Evolutionary conservation across 2,797 vertebrate species (phyloP), one percentile per base, ranked within the genome.

Genomic region (Etheostoma nigrum): DNA sequence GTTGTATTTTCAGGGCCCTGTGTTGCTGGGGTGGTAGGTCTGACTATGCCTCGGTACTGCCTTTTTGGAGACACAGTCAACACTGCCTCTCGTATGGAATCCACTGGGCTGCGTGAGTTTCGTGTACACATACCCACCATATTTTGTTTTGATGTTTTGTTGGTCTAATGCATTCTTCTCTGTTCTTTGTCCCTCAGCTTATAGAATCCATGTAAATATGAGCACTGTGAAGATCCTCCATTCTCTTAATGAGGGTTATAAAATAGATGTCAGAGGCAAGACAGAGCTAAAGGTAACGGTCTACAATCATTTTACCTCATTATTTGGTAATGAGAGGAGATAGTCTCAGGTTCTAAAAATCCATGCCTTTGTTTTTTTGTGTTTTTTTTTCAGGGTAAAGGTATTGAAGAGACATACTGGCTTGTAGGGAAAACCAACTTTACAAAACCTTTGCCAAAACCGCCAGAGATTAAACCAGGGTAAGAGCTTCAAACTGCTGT

Each of bases 41-140:
- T 96, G 68, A 96, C 96, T 25, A 96, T 96, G 96, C 96, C 96
- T 84, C 94, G 96, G 85, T 96, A 96, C 90, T 96, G 96, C 93
- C 96, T 96, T 93, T 96, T 96, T 82, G 96, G 96, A 87, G 96
- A 96, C 92, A 96, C 96, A 1, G 95, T 96, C 81, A 96, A 96
- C 93, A 96, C 96, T 74, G 96, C 96, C 88, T 96, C 96, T 79
- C 95, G 96, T 72, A 96, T 96, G 96, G 96, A 96, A 92, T 96
- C 96, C 89, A 96, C 96, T 87, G 95, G 96, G 81, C 92, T 96
- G 95, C 96, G 96, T 96, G 81, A 88, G 95, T 92, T 15, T 52
- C 40, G 19, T 4, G 5, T 1, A 2, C 48, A 68, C n/a, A 33
- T 1, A 8, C 30, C 10, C 5, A 2, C 12, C 44, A 8, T 33